These are phyloP conservation scores for Clytia hemisphaerica DNA, from an alignment of 30 jellyfish, hydroid and myxozoan genomes.

Conservation along the genomic window DNA sequence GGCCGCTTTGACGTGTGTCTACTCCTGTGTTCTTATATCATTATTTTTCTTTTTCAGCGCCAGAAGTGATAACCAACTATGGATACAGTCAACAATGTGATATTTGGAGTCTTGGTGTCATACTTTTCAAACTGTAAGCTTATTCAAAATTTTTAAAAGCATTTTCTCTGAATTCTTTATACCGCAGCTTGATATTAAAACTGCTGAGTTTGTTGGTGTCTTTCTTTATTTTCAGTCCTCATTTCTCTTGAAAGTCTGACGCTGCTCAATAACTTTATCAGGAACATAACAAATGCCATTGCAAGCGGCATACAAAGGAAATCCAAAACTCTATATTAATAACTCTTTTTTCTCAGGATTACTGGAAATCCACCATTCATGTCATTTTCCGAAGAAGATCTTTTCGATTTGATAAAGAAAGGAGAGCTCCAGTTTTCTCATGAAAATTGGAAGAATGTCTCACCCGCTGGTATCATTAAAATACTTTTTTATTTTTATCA, in stretches of 20 bases:
- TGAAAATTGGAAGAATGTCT: slow-evolving; percentile 47
- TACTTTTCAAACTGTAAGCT: slow-evolving; percentile 62
- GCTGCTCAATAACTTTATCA: not conserved
- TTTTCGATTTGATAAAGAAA: slow-evolving; percentile 56
- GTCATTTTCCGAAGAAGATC: slow-evolving; percentile 71
- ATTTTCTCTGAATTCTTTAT: no score
- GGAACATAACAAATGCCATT: no score
- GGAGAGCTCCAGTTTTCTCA: slow-evolving; percentile 42
- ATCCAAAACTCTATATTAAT: not conserved
- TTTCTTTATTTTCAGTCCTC: no score
- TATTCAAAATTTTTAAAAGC: no score
- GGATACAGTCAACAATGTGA: slow-evolving; percentile 91
- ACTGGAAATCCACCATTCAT: slow-evolving; percentile 75
- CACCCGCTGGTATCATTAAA: slow-evolving; percentile 42
- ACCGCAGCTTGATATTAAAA: no score
- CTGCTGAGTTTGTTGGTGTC: no score
- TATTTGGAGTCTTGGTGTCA: slow-evolving; percentile 82
- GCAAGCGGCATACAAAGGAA: not conserved
- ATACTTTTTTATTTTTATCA: not conserved
- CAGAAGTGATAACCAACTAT: slow-evolving; percentile 72
- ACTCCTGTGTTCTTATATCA: no score
- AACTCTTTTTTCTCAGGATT: slow-evolving; percentile 17
- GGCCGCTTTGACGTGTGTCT: no score
- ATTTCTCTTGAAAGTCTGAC: not conserved
- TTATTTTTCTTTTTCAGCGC: slow-evolving; percentile 51